Evolutionary conservation across 2,888 invertebrate genomes (phyloP), one percentile per base, ranked within the genome.

Genomic region (Masnerella sp.): DNA sequence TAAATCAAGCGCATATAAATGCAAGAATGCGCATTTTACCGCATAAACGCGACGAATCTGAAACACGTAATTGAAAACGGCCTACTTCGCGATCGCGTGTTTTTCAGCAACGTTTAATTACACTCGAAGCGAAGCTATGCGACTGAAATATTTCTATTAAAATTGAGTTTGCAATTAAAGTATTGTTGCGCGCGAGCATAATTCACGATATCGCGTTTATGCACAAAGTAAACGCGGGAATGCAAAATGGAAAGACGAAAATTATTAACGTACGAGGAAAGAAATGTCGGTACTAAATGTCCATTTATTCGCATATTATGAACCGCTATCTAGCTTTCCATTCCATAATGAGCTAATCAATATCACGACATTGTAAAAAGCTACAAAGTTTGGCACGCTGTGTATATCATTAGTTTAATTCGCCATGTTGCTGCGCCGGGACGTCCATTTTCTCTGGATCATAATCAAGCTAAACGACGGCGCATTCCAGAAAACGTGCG

Each of bases 331-430:
- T 52, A 68, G 45, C 52, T 68, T 68, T 68, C 68, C 68, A 52
- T 36, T 59, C 67, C 38, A 38, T 52, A 68, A 68, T 52, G 45
- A 59, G 59, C 45, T 59, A 59, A 68, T 68, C 59, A 52, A 52
- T 68, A 59, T 68, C 43, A 36, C 58, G 34, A 59, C 59, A 45
- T 52, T 5, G 30, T 49, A 38, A 51, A 43, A 40, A 42, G 51
- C 52, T 52, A 59, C 58, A 52, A 68, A 43, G 68, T 68, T 68
- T 59, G 45, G 52, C 49, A 43, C n/a, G 43, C 22, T 9, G 47
- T 36, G 25, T 40, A 34, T 47, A 62, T 62, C 61, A 54, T 69
- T 61, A 69, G 36, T 70, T 69, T 69, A 47, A 54, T 61, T 62
- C 62, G 42, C 62, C 70, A 49, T 62, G 38, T 54, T 69, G 59